Conservation (phyloP, 2,888 invertebrate genomes). For the Plemyria rubiginata region DNA sequence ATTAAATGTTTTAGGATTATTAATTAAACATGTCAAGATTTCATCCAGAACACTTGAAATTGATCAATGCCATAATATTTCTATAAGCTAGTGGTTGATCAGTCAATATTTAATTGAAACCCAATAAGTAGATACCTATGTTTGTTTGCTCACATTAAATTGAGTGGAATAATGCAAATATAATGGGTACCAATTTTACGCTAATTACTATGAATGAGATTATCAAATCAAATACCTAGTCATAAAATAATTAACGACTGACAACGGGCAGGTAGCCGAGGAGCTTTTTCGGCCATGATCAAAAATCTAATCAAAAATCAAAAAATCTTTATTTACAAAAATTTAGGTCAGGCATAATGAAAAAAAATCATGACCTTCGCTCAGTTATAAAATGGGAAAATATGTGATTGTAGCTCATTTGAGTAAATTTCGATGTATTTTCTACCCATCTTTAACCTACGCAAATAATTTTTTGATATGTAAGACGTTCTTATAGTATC, state of each 20-base stretch:
- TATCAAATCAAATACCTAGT: conserved; percentile 21
- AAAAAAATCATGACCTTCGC: too few relatives aligned
- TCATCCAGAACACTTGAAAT: conserved; percentile 2
- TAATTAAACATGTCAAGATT: not conserved
- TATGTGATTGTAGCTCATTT: too few relatives aligned
- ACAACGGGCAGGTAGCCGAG: not conserved
- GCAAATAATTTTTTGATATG: too few relatives aligned
- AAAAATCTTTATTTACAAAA: too few relatives aligned
- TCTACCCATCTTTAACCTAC: too few relatives aligned
- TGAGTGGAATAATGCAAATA: conserved; percentile 38
- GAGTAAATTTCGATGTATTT: too few relatives aligned
- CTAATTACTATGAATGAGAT: conserved; percentile 28
- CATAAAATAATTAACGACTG: conserved; percentile 4
- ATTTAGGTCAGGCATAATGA: too few relatives aligned
- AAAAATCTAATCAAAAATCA: too few relatives aligned
- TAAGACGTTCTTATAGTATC: too few relatives aligned
- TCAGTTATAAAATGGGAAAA: too few relatives aligned
- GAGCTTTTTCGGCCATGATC: too few relatives aligned
- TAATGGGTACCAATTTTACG: conserved; percentile 34
- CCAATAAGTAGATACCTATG: conserved; percentile 9
- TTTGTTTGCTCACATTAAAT: conserved; percentile 36
- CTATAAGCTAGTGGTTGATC: conserved; percentile 28
- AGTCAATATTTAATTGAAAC: conserved; percentile 34
- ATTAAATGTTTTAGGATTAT: not conserved
- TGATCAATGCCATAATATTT: not conserved